Evolutionary conservation across 2,888 invertebrate genomes (phyloP).

Genomic region (Subacronicta megacephala): DNA sequence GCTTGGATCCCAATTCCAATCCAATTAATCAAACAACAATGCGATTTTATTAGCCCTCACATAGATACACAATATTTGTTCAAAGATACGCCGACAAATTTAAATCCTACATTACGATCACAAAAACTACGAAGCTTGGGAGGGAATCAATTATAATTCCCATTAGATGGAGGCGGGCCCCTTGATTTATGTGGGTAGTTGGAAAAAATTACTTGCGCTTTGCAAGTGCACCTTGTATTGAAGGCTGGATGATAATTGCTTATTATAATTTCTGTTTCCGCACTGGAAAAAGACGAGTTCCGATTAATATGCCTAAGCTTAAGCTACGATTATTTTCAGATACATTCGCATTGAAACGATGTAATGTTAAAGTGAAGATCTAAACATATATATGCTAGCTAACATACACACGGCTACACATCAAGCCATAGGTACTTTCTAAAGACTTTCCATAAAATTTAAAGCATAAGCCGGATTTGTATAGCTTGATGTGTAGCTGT

Average conservation of each 20-base stretch:
- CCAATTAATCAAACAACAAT: slow-evolving; percentile 41
- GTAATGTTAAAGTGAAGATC: too few relatives aligned
- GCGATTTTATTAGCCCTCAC: slow-evolving; percentile 37
- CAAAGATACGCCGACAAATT: slow-evolving; percentile 52
- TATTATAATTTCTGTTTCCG: slow-evolving; percentile 53
- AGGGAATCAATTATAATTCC: slow-evolving; percentile 79
- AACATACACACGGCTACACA: too few relatives aligned
- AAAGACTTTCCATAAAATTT: too few relatives aligned
- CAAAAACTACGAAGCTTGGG: slow-evolving; percentile 62
- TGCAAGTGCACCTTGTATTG: slow-evolving; percentile 63
- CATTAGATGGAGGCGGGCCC: slow-evolving; percentile 75
- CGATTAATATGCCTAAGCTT: slow-evolving; percentile 33
- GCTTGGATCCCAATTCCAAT: neutral
- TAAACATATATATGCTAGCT: too few relatives aligned
- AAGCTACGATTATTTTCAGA: slow-evolving; percentile 16
- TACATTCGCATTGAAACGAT: neutral
- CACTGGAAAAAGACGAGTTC: slow-evolving; percentile 22
- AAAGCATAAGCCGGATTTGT: too few relatives aligned
- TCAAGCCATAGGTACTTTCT: too few relatives aligned
- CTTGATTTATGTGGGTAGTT: slow-evolving; percentile 66
- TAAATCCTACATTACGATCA: slow-evolving; percentile 60
- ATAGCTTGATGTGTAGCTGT: too few relatives aligned
- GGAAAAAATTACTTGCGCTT: slow-evolving; percentile 54
- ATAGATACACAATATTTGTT: slow-evolving; percentile 45
- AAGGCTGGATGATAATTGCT: slow-evolving; percentile 47